A percentile compares a stretch with the other conserved stretches of the same genome.
Evolutionary conservation across 2,888 invertebrate genomes (phyloP).

Genomic region (Oscheius sp.): DNA sequence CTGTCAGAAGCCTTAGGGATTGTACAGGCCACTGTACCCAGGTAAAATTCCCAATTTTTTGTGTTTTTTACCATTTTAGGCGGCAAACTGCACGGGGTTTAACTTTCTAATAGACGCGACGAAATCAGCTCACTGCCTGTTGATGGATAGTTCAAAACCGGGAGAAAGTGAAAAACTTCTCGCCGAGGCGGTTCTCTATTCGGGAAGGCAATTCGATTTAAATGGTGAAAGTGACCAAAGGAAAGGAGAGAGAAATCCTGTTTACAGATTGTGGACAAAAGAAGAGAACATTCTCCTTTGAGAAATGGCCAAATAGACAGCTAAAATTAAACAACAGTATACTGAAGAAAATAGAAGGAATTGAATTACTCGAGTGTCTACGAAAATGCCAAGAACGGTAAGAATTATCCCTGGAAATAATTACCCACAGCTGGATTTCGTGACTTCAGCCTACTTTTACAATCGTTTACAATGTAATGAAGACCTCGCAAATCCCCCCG

Average conservation of each 20-base stretch:
- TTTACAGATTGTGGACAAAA: constrained; percentile 12
- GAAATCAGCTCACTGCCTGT: constrained; percentile 11
- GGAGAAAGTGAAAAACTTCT: constrained; percentile 28
- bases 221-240: background rate
- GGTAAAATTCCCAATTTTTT: too few relatives aligned
- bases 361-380: constrained; percentile 49
- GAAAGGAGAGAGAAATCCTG: background rate
- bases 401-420: background rate
- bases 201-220: constrained; percentile 21
- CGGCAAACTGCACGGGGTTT: constrained; percentile 13
- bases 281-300: constrained; percentile 47
- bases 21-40: constrained; percentile 9
- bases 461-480: too few relatives aligned
- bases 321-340: constrained; percentile 8
- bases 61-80: too few relatives aligned
- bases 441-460: too few relatives aligned
- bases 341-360: background rate
- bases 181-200: constrained; percentile 26
- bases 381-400: constrained; percentile 51
- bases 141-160: constrained; percentile 24
- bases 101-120: constrained; percentile 30
- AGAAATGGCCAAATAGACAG: constrained; percentile 39
- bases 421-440: background rate
- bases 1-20: constrained; percentile 1
- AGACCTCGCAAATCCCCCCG: background rate